Conservation (phyloP, 2,797 vertebrate species). For the Sternotherus odoratus region DNA sequence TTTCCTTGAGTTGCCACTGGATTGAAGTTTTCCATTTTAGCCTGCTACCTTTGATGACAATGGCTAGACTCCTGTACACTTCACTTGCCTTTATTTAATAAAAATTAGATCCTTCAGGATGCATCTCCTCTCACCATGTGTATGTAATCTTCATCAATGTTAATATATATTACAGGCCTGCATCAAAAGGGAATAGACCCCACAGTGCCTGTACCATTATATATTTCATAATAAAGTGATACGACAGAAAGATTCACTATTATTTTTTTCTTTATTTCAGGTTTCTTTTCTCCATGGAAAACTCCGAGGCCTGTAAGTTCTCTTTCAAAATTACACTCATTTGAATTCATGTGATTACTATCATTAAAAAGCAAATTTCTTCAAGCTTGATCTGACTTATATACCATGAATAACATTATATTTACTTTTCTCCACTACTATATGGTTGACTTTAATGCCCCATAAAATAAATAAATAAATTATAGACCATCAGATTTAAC, state of each 20-base stretch:
- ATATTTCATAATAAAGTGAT: not conserved
- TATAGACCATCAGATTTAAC: not conserved
- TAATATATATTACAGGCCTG: conserved; percentile 24
- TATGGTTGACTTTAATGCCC: not conserved
- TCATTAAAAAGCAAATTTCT: conserved; percentile 13
- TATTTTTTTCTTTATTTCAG: conserved; percentile 90
- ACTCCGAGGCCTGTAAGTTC: conserved; percentile 97
- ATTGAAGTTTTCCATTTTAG: conserved; percentile 58
- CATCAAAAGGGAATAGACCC: conserved; percentile 34
- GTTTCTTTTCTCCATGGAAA: conserved; percentile 99
- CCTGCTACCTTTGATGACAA: conserved; percentile 61
- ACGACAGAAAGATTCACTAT: conserved; percentile 81
- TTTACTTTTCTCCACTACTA: not conserved
- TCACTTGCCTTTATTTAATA: conserved; percentile 24
- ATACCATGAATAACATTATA: not conserved
- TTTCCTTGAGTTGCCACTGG: not conserved
- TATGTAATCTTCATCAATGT: conserved; percentile 45
- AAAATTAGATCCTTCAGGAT: conserved; percentile 47
- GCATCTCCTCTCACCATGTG: not conserved
- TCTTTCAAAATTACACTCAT: conserved; percentile 55
- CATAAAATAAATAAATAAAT: not conserved
- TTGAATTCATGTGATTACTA: conserved; percentile 25
- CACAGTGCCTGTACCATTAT: conserved; percentile 27
- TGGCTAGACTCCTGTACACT: conserved; percentile 69
- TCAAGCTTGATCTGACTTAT: not conserved